These are phyloP conservation scores for Eupithecia insigniata DNA, from an alignment of 2,888 invertebrate genomes.

Conservation along the genomic window DNA sequence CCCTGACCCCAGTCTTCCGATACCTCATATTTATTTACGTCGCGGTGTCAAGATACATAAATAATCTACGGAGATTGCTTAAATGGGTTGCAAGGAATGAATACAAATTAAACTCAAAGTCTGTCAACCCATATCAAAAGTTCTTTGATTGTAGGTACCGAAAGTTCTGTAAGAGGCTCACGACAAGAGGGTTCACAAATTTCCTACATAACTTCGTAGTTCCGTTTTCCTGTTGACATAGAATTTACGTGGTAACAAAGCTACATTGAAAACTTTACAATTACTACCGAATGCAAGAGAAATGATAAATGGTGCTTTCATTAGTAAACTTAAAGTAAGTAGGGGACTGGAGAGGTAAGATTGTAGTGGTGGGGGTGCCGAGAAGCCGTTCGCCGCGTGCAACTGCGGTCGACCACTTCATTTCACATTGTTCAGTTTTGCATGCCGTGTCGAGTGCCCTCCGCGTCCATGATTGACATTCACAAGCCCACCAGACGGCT, in stretches of 20 bases:
- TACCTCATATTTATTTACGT: conserved; percentile 39
- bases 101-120: conserved; percentile 17
- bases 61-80: conserved; percentile 7
- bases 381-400: conserved; percentile 37
- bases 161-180: conserved; percentile 8
- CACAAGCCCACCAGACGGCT: conserved; percentile 59
- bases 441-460: conserved; percentile 67
- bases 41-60: conserved; percentile 12
- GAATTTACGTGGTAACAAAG: not conserved
- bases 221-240: conserved; percentile 7
- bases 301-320: not conserved
- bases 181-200: conserved; percentile 8
- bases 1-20: conserved; percentile 34
- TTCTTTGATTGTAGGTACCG: conserved; percentile 7
- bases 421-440: conserved; percentile 75
- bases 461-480: conserved; percentile 72
- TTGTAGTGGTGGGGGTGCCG: conserved; percentile 27
- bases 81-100: conserved; percentile 11
- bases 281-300: not conserved
- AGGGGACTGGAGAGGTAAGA: not conserved
- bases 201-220: conserved; percentile 5
- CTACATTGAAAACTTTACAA: conserved; percentile 7
- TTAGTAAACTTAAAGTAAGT: not conserved
- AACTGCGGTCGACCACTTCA: conserved; percentile 65
- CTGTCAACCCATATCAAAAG: conserved; percentile 17